Conservation (phyloP, 2,888 invertebrate genomes). For the Macaria liturata region DNA sequence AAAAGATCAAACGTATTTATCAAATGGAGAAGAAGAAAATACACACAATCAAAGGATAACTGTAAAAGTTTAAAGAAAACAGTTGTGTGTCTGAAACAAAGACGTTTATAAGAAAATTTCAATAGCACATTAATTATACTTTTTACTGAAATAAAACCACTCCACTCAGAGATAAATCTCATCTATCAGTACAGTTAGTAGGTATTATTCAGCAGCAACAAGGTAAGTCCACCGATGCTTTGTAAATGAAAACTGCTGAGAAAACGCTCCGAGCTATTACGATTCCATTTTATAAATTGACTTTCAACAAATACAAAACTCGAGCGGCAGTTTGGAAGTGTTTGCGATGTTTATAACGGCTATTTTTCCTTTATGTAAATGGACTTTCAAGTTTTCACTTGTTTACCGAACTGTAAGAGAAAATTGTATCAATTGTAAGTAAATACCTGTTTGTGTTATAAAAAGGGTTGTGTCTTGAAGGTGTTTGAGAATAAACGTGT, state of each 20-base stretch:
- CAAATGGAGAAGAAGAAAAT: too few relatives aligned
- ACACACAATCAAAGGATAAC: too few relatives aligned
- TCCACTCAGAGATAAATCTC: too few relatives aligned
- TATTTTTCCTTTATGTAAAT: constrained; percentile 37
- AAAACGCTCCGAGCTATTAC: constrained; percentile 35
- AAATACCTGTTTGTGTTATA: neutral
- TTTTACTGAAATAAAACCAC: too few relatives aligned
- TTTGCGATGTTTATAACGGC: constrained; percentile 35
- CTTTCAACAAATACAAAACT: constrained; percentile 39
- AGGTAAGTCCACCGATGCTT: constrained; percentile 26
- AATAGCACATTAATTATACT: too few relatives aligned
- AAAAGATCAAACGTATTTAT: too few relatives aligned
- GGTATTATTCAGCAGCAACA: constrained; percentile 23
- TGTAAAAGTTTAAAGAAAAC: too few relatives aligned
- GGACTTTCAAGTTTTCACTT: constrained; percentile 27
- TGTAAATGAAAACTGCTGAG: constrained; percentile 34
- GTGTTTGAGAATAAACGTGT: too few relatives aligned
- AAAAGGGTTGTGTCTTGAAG: neutral
- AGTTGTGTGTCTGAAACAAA: too few relatives aligned
- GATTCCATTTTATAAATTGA: constrained; percentile 49
- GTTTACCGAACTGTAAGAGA: constrained; percentile 12
- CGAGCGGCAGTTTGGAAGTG: constrained; percentile 26
- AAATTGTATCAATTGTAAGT: neutral
- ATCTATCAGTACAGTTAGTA: neutral
- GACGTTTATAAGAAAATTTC: too few relatives aligned